These are phyloP conservation scores for Tipula vernalis DNA, from an alignment of 2,888 invertebrate species.

Conservation along the genomic window DNA sequence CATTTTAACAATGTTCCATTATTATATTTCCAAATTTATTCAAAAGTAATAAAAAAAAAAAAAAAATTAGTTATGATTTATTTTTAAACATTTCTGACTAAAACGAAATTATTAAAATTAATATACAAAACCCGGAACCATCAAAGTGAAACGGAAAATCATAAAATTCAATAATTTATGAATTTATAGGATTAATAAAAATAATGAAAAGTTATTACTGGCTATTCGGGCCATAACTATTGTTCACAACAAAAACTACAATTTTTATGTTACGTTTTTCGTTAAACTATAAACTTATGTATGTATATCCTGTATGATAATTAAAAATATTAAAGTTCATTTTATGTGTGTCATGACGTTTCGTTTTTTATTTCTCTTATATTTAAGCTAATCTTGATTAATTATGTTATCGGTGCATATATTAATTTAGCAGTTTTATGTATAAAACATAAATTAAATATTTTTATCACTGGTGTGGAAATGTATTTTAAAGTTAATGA, in stretches of 20 bases:
- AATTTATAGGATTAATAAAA: conserved; percentile 4
- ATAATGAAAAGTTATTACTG: not conserved
- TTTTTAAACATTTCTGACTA: not conserved
- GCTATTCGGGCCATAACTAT: not conserved
- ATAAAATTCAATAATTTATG: not conserved
- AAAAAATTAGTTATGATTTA: not conserved
- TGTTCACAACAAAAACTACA: not conserved
- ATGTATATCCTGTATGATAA: not conserved
- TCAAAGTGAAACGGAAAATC: conserved; percentile 4
- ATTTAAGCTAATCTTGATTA: not conserved
- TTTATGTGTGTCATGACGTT: not conserved
- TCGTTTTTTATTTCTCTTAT: not conserved
- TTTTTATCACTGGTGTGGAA: not conserved
- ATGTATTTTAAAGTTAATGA: not conserved
- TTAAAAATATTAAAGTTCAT: not conserved
- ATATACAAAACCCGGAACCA: not conserved
- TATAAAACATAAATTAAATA: not conserved
- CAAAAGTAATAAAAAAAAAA: not conserved
- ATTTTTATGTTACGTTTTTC: not conserved
- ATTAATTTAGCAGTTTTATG: not conserved
- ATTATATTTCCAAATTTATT: not conserved
- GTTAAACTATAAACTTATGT: not conserved
- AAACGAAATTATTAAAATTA: not conserved
- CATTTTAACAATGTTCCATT: not conserved
- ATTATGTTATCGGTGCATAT: not conserved